Base-by-base conservation (phyloP, 2,797 vertebrate genomes). In the Poecilia gillii region DNA sequence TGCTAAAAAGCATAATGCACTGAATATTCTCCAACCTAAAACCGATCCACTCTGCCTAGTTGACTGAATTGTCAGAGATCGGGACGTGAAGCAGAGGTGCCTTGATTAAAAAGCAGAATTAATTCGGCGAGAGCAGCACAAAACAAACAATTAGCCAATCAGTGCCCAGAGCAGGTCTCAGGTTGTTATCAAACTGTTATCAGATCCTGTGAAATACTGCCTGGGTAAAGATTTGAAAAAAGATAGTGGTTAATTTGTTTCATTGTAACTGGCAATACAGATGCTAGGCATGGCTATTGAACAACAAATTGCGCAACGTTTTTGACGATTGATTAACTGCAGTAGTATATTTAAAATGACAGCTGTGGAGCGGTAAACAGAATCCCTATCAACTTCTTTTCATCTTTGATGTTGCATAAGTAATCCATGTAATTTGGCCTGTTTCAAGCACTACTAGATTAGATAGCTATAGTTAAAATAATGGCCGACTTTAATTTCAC, bases 111-210 rank as follows among this genome's bases (percentile, higher is more conserved):
- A 73, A 51, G 41, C 9, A 33, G 4, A 33, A 73, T 73, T 73
- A 25, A 49, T 73, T 73, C 47, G 6, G 49, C 31, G 31, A 73
- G 20, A 31, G 9, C 47, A 36, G 18, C 28, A 47, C 16, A 72
- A 49, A 72, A 72, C n/a, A 1, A 72, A 72, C 71, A 72, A 72
- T 72, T 9, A 33, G 71, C 71, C 45, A 72, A 49, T 36, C 46
- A 51, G 46, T 25, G 9, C 72, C 72, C 46, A 49, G 7, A 51
- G 31, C 9, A 23, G 8, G 47, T 36, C 46, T 73, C 28, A 2
- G 18, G 31, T 33, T 33, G 46, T 73, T 36, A 9, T 73, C 8
- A 4, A 72, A 33, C 13, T 33, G 46, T 49, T 49, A 16, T 49
- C n/a, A 47, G 20, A 47, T 72, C 5, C 14, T 20, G 28, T 20